A percentile compares a stretch with the other conserved stretches of the same genome.
Conservation (phyloP, 2,113 vertebrate genomes). For the Lynx canadensis region DNA sequence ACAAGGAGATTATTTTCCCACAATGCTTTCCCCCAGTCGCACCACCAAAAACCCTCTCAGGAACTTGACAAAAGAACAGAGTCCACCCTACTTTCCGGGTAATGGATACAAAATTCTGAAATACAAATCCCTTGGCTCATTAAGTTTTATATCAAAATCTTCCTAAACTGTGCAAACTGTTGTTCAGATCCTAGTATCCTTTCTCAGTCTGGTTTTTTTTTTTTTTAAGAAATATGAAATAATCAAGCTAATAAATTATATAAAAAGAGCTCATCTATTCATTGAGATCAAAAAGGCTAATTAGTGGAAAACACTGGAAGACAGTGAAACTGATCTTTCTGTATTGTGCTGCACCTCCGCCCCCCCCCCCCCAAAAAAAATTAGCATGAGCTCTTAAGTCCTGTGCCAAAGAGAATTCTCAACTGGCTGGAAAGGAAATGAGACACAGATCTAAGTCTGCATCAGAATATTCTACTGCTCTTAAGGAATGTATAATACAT, state of each 20-base stretch:
- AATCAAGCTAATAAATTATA: slow-evolving; percentile 48
- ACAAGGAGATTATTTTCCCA: neutral
- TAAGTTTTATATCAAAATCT: neutral
- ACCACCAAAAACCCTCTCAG: neutral
- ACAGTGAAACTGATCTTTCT: slow-evolving; percentile 47
- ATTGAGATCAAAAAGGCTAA: slow-evolving; percentile 55
- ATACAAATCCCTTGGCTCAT: neutral
- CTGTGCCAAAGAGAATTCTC: slow-evolving; percentile 4
- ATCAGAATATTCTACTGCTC: neutral
- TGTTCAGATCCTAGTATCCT: neutral
- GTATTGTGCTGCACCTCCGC: neutral
- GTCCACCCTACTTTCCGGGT: neutral
- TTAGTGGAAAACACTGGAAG: slow-evolving; percentile 45
- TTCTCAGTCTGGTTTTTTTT: neutral
- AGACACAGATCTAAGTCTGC: neutral
- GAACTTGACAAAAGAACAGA: neutral
- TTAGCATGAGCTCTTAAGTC: slow-evolving; percentile 23
- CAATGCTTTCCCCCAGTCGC: neutral
- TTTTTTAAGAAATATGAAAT: slow-evolving; percentile 25
- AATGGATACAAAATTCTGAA: neutral
- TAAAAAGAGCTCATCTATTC: slow-evolving; percentile 42
- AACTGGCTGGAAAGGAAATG: slow-evolving; percentile 27
- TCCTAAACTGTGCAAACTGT: neutral
- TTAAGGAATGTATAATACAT: neutral
- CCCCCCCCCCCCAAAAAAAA: neutral